Evolutionary conservation across 2,888 invertebrate genomes (phyloP).

Genomic region (Frankliniella intonsa): DNA sequence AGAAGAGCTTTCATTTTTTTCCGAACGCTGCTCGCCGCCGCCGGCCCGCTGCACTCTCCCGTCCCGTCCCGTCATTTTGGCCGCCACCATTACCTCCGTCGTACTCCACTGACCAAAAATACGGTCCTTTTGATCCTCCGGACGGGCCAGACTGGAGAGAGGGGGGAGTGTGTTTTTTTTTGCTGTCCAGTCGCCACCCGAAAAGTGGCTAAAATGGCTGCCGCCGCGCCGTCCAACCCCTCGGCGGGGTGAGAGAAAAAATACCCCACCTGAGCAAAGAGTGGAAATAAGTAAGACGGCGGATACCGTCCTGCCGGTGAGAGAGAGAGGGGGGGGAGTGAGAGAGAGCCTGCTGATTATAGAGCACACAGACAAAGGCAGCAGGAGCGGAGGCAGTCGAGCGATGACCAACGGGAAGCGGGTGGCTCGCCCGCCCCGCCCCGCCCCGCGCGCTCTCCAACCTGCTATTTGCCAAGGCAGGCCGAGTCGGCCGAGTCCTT

Average conservation of each 20-base stretch:
- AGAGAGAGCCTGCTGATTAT: slow-evolving; percentile 22
- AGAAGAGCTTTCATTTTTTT: neutral
- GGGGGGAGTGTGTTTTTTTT: too few species aligned
- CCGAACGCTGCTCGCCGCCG: neutral
- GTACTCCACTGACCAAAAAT: slow-evolving; percentile 10
- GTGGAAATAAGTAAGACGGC: neutral
- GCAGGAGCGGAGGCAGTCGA: neutral
- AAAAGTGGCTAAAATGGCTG: slow-evolving; percentile 3
- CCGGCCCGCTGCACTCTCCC: neutral
- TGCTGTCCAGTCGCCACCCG: neutral
- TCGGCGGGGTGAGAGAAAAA: neutral
- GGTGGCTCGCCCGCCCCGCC: neutral
- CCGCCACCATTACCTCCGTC: neutral
- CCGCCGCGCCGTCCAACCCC: neutral
- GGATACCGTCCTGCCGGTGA: neutral
- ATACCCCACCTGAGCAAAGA: neutral
- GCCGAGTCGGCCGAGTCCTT: neutral
- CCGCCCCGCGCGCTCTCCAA: slow-evolving; percentile 9
- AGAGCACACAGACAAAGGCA: slow-evolving; percentile 26
- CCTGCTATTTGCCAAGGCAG: slow-evolving; percentile 25
- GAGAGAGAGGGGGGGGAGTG: neutral
- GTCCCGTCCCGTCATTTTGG: neutral
- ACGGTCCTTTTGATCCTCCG: neutral
- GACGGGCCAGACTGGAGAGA: neutral
- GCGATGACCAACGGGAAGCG: slow-evolving; percentile 25